These are phyloP conservation scores for Aquatica leii DNA, from an alignment of 2,888 invertebrate species.

Conservation along the genomic window DNA sequence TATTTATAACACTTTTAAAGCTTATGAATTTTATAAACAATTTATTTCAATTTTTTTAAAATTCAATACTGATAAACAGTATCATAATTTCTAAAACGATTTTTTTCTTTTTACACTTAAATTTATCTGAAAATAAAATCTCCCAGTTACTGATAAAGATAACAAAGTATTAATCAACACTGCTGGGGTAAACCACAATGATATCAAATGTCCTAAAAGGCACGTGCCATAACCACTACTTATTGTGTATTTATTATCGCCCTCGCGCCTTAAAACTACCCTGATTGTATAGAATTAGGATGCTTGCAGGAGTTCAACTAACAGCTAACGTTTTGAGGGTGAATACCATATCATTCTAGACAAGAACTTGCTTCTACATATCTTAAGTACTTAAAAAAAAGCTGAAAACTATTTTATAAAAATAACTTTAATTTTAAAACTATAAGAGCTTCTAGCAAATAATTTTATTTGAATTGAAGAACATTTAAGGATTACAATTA, in stretches of 20 bases:
- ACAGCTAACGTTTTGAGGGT: constrained; percentile 18
- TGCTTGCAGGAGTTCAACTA: constrained; percentile 35
- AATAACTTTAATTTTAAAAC: too few species aligned
- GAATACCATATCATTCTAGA: constrained; percentile 21
- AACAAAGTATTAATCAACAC: constrained; percentile 35
- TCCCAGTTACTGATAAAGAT: constrained; percentile 27
- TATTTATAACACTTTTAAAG: background rate
- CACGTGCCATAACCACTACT: constrained; percentile 46
- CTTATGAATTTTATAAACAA: background rate
- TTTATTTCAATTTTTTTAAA: background rate
- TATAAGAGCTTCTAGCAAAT: too few species aligned
- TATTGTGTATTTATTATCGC: constrained; percentile 56
- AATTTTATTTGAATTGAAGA: too few species aligned
- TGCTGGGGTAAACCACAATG: constrained; percentile 34
- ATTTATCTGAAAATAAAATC: constrained; percentile 22
- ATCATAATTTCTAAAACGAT: too few species aligned
- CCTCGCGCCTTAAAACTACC: constrained; percentile 54
- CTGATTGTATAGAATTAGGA: constrained; percentile 56
- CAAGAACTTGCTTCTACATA: constrained; percentile 17
- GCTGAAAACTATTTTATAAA: too few species aligned
- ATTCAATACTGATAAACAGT: too few species aligned
- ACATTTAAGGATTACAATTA: too few species aligned
- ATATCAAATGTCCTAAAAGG: constrained; percentile 38
- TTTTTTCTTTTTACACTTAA: background rate
- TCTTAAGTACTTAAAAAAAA: background rate